These are phyloP conservation scores for Nasonovia ribisnigri DNA, from an alignment of 2,888 invertebrate genomes.

Conservation along the genomic window DNA sequence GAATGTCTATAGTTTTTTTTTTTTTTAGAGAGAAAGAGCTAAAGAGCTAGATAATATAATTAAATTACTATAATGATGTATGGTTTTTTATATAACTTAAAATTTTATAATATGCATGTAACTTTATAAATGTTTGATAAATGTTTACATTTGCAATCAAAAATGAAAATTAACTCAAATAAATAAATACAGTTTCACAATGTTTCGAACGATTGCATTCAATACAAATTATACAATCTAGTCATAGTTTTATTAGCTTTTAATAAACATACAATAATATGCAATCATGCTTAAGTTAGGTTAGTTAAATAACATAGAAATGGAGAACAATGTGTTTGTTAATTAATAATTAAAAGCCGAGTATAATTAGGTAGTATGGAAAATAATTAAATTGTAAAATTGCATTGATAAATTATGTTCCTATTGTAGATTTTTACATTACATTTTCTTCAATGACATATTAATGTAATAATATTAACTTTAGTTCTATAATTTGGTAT, in stretches of 20 bases:
- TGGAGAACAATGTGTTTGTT: background rate
- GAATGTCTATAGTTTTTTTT: background rate
- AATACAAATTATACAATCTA: background rate
- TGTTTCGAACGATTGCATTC: background rate
- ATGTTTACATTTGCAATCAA: background rate
- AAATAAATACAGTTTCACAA: background rate
- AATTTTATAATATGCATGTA: no score
- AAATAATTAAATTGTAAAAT: background rate
- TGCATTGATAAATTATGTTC: background rate
- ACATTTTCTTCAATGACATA: background rate
- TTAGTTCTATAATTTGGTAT: background rate
- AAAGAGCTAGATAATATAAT: no score
- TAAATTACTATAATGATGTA: no score
- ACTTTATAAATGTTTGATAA: no score
- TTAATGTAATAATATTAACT: background rate
- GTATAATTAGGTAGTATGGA: background rate
- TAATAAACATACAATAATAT: background rate
- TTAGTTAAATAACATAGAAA: background rate
- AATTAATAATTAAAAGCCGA: background rate
- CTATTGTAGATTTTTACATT: background rate
- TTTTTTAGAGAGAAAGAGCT: background rate
- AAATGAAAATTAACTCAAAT: background rate
- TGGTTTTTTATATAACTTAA: no score
- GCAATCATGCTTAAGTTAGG: background rate
- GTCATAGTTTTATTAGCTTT: background rate